phyloP scores from a whole-genome alignment of 2,797 vertebrate genomes.

The Falco columbarius region DNA sequence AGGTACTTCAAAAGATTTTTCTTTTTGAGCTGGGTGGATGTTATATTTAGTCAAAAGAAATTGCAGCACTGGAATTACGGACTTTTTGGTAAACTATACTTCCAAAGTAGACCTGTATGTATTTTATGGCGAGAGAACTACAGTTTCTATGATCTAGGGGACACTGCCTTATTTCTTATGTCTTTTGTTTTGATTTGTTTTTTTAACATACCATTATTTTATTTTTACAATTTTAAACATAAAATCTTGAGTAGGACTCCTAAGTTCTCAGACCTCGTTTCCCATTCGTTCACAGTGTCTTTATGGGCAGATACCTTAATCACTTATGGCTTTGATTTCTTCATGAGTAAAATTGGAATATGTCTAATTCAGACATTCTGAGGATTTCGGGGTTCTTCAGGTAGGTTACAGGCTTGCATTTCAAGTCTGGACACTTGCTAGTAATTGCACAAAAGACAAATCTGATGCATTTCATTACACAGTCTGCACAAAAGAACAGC shows the following conservation, averaged over 20 bases:
- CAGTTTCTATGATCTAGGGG: neutral
- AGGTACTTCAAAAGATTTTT: neutral
- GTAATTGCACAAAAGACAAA: neutral
- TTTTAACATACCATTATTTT: neutral
- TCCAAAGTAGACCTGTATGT: neutral
- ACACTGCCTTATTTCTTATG: neutral
- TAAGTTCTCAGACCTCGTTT: neutral
- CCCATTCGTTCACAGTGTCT: neutral
- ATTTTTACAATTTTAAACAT: neutral
- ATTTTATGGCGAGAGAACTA: neutral
- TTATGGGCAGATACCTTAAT: neutral
- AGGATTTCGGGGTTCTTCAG: neutral
- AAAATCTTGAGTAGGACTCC: neutral
- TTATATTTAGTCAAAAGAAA: neutral
- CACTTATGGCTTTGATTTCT: neutral
- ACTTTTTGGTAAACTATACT: neutral
- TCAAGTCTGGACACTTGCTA: neutral
- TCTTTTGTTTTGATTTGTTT: neutral
- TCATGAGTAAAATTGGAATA: neutral
- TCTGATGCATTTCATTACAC: neutral
- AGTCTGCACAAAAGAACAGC: neutral
- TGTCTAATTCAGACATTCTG: neutral
- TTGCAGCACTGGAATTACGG: neutral
- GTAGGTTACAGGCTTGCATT: neutral
- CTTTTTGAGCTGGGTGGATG: neutral